Evolutionary conservation across 2,888 invertebrate species (phyloP), one percentile per base, ranked within the genome.

Genomic region (Periphyllus acericola): DNA sequence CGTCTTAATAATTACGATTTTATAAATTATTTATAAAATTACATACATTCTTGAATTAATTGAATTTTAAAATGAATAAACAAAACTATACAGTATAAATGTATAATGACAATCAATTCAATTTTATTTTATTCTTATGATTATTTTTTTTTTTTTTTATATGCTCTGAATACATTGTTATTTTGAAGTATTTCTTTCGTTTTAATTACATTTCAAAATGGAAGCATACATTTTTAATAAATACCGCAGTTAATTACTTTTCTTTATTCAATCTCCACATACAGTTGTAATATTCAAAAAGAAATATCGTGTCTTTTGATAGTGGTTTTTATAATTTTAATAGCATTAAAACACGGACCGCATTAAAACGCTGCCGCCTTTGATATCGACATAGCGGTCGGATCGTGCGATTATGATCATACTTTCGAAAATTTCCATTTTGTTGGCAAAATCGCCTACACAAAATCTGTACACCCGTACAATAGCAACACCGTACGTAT

Each of bases 161-260:
- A 46, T n/a, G 19, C 14, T 0, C 9, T 36, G 21, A 17, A 60
- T 3, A 80, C n/a, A 60, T 66, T 60, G n/a, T 80, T n/a, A 80
- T 80, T 80, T n/a, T 36, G 25, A n/a, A 80, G 60, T 66, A 55
- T 55, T 78, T 78, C 55, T 78, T 78, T 78, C 78, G 21, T 78
- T n/a, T n/a, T n/a, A n/a, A n/a, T n/a, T n/a, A n/a, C n/a, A n/a
- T n/a, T n/a, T n/a, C n/a, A n/a, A n/a, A n/a, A n/a, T n/a, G n/a
- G n/a, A n/a, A n/a, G 79, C n/a, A 17, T 80, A 80, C 36, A 60
- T 60, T 80, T 80, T 60, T 66, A 80, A 80, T 80, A 80, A 80
- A 80, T 60, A 80, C 55, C 17, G n/a, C 36, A 80, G 79, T 80
- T 80, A 66, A 80, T 80, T 79, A 79, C 60, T 80, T 80, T 66